Evolutionary conservation across 2,797 vertebrate genomes (phyloP).

Genomic region (Myotis planiceps): DNA sequence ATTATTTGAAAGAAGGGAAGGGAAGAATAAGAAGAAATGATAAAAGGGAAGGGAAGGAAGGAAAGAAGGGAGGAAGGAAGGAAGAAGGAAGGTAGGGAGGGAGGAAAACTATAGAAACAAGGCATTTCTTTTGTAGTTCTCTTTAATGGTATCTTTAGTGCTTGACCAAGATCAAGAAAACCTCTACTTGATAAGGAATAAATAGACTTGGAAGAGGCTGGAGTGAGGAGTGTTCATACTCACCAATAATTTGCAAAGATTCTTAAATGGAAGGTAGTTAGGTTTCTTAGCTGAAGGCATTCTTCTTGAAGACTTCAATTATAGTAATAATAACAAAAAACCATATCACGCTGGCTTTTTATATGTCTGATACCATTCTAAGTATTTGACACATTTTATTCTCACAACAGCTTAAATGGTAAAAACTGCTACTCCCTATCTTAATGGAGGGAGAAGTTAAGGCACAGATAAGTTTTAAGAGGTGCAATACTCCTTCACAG

Average conservation of each 20-base stretch:
- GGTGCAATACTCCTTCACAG: background rate
- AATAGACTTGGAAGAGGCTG: background rate
- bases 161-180: constrained; percentile 5
- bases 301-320: background rate
- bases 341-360: background rate
- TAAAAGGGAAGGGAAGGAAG: too few relatives aligned
- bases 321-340: background rate
- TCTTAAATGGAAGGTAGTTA: background rate
- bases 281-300: background rate
- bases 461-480: background rate
- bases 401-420: background rate
- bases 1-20: background rate
- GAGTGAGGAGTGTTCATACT: background rate
- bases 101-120: background rate
- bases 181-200: background rate
- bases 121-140: background rate
- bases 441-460: background rate
- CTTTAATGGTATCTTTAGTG: background rate
- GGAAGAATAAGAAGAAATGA: background rate
- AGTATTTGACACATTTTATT: constrained; percentile 2
- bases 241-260: background rate
- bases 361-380: background rate
- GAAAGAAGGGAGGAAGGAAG: background rate
- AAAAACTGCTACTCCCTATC: background rate
- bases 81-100: too few relatives aligned